Evolutionary conservation across 2,797 vertebrate genomes (phyloP), one percentile per base, ranked within the genome.

Genomic region (Etheostoma nigrum): DNA sequence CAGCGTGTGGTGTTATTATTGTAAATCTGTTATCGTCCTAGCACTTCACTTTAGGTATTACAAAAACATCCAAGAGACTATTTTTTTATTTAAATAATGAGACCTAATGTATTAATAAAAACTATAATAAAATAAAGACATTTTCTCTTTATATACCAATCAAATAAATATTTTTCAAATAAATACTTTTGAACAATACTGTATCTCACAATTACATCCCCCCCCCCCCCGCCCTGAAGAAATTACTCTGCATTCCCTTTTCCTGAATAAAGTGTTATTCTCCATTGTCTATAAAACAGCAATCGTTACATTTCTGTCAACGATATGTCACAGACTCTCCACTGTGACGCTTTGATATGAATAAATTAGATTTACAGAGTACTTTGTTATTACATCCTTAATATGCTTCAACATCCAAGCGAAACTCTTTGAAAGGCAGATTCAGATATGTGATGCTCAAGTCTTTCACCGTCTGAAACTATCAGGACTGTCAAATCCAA

Each of bases 61-160:
- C 72, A 92, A 93, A 93, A 91, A 65, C 45, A 33, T 75, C 67
- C 65, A 85, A 82, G 53, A 82, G 66, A 44, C 36, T 44, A 4
- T 27, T 27, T 27, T 27, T 27, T 27, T 27, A 27, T 27, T 27
- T 27, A 91, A 91, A 87, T 89, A 87, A 91, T 83, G 48, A 76
- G 59, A 89, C 89, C 68, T 75, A 68, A 90, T 86, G 67, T 79
- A 65, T 87, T 66, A 87, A 91, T 85, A 89, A 91, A 93, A 93
- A 90, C 79, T 82, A 90, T 92, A 91, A 73, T 90, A 93, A 93
- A 94, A 93, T 94, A 95, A 91, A 95, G 91, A 93, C 83, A 89
- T 89, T 88, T 88, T 81, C 61, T 89, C 77, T 87, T 78, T 79
- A 77, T 84, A 91, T 90, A 87, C 55, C 86, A 84, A 86, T 89